A percentile compares a stretch with the other conserved stretches of the same genome.
These are phyloP conservation scores for Amiota communis DNA, from an alignment of 2,888 invertebrate genomes.

Conservation along the genomic window DNA sequence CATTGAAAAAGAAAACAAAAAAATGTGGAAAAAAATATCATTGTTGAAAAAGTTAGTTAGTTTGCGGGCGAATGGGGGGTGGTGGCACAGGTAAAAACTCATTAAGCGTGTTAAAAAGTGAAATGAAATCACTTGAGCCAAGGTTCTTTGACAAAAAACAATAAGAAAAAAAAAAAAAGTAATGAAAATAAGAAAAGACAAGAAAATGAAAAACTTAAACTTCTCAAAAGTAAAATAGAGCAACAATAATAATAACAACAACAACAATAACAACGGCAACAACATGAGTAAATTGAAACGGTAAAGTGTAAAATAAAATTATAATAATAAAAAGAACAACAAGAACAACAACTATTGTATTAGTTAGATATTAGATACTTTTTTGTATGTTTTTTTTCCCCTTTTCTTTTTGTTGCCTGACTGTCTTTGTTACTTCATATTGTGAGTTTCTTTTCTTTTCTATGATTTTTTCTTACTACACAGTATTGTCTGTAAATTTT, in stretches of 20 bases:
- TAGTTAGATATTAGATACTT: neutral
- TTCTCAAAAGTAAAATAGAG: neutral
- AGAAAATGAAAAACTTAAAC: neutral
- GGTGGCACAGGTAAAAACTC: no score
- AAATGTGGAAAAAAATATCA: neutral
- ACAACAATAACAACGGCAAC: slow-evolving; percentile 10
- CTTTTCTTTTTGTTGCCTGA: neutral
- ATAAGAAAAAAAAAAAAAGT: neutral
- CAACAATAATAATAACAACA: neutral
- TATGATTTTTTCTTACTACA: neutral
- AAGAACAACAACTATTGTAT: neutral
- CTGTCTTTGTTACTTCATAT: neutral
- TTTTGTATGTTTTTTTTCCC: neutral
- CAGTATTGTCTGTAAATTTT: neutral
- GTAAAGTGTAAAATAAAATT: neutral
- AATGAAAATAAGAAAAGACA: neutral
- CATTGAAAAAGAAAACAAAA: neutral
- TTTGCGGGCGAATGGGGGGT: no score
- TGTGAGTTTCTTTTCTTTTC: neutral
- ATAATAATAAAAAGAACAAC: slow-evolving; percentile 6
- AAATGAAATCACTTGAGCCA: no score
- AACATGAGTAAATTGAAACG: neutral
- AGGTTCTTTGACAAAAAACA: neutral
- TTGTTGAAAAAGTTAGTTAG: no score
- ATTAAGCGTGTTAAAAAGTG: no score